These are phyloP conservation scores for Drosophila auraria DNA, from an alignment of 1,140 invertebrate genomes.

Conservation along the genomic window DNA sequence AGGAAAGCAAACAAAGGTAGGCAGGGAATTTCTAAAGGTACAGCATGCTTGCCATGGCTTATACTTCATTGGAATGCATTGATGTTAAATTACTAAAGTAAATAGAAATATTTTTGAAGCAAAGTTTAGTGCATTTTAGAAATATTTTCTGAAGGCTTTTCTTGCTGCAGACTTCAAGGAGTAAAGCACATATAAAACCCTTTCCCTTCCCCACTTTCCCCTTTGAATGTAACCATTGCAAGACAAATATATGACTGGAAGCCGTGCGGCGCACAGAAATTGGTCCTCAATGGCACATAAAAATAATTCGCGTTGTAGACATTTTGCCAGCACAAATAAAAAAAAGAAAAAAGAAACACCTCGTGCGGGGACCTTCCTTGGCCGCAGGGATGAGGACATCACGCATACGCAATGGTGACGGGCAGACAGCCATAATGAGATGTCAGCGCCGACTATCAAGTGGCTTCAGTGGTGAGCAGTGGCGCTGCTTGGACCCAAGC, in stretches of 20 bases:
- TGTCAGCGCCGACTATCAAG: constrained; percentile 81
- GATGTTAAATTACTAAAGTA: background rate
- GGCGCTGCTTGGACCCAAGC: constrained; percentile 64
- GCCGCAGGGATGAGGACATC: constrained; percentile 47
- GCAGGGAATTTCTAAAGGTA: constrained; percentile 5
- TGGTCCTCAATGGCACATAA: constrained; percentile 76
- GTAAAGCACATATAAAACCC: background rate
- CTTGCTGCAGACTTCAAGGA: background rate
- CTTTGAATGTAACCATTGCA: background rate
- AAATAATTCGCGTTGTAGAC: constrained; percentile 79
- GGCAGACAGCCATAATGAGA: constrained; percentile 79
- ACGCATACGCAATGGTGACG: constrained; percentile 74
- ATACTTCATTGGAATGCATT: background rate
- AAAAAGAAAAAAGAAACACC: constrained; percentile 3
- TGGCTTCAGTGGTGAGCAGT: constrained; percentile 58
- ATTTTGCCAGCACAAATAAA: constrained; percentile 67
- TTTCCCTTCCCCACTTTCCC: background rate
- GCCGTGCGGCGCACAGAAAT: constrained; percentile 44
- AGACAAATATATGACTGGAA: constrained; percentile 32
- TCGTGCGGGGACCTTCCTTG: background rate
- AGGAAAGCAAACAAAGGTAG: constrained; percentile 2
- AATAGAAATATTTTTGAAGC: background rate
- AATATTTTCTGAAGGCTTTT: background rate
- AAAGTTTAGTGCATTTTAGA: too few species aligned
- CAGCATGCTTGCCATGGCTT: background rate